Conservation (phyloP, 1,140 invertebrate genomes). For the Kradibia gibbosae region DNA sequence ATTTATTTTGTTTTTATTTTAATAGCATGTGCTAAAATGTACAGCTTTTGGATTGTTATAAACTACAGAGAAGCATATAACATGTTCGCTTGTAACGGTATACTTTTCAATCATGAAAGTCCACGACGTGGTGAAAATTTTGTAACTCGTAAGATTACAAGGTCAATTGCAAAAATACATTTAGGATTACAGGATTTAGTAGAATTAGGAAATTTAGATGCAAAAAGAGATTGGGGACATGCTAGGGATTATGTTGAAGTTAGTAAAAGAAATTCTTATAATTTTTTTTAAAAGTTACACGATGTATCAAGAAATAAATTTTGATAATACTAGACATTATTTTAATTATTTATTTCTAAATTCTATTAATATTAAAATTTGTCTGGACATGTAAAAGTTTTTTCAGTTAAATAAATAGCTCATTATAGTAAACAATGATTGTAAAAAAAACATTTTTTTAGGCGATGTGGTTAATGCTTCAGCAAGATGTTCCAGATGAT, state of each 20-base stretch:
- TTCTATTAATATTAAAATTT: background rate
- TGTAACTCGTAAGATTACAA: slow-evolving; percentile 98
- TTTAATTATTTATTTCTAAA: too few species aligned
- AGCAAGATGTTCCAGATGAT: slow-evolving; percentile 93
- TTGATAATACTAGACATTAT: background rate
- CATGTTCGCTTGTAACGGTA: slow-evolving; percentile 99
- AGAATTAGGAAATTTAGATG: slow-evolving; percentile 96
- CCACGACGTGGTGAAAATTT: slow-evolving; percentile 98
- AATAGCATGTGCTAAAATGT: slow-evolving; percentile 97
- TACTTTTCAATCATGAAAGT: slow-evolving; percentile 99
- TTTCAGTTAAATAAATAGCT: background rate
- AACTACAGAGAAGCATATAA: slow-evolving; percentile 99
- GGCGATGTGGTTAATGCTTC: slow-evolving; percentile 99
- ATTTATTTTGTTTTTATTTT: slow-evolving; percentile 53
- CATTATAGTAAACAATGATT: background rate
- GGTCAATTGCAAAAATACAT: slow-evolving; percentile 96
- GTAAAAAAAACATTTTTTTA: slow-evolving; percentile 65
- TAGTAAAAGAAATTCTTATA: slow-evolving; percentile 46
- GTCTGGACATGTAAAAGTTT: background rate
- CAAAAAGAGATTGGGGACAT: slow-evolving; percentile 99
- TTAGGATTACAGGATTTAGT: slow-evolving; percentile 89
- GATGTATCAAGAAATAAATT: background rate
- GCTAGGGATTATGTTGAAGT: slow-evolving; percentile 99
- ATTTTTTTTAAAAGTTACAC: background rate
- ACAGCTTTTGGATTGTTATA: slow-evolving; percentile 98